Base-by-base conservation (phyloP, 2,797 vertebrate genomes). In the Peromyscus eremicus region DNA sequence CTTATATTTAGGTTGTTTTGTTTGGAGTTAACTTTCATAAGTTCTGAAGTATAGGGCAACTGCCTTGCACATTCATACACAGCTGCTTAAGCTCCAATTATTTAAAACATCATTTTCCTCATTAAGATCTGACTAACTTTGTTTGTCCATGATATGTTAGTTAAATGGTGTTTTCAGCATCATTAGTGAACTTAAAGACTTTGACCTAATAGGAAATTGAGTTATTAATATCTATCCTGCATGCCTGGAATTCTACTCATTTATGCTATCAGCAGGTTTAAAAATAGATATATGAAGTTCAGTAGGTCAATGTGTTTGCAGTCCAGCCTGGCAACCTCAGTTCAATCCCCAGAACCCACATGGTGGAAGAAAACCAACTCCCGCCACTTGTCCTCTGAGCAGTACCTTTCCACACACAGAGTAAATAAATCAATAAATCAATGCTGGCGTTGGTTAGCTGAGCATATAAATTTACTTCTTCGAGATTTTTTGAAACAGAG, bases 171-270 rank as follows among this genome's bases (percentile, higher is more conserved):
- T 77, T 94, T 92, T 49, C 32, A 52, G 89, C 81, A 43, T 81
- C 68, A 75, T 64, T 46, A 86, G 11, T 86, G 70, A 95, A 84
- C 62, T 95, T 96, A 70, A 93, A 87, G 88, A 70, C 19, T 96
- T 89, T 84, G 49, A 89, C 80, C 12, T 68, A 79, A 52, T 23
- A 89, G 77, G 52, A 62, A 93, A 55, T 77, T 40, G n/a, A 87
- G 81, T 40, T 52, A 46, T 95, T 55, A 75, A 27, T 84, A n/a
- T 71, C 8, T 70, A 52, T 49, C 10, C 71, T 73, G 19, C 25
- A 91, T 17, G 62, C 62, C 17, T 86, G 29, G 71, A 94, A 73
- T 34, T 76, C 57, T 68, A 71, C 60, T 62, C 88, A 57, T 86
- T 4, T 71, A 37, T 3, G 73, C 83, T 86, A 73, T 83, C 34